phyloP scores from a whole-genome alignment of 2,888 invertebrate species.

The Itoplectis maculator region DNA sequence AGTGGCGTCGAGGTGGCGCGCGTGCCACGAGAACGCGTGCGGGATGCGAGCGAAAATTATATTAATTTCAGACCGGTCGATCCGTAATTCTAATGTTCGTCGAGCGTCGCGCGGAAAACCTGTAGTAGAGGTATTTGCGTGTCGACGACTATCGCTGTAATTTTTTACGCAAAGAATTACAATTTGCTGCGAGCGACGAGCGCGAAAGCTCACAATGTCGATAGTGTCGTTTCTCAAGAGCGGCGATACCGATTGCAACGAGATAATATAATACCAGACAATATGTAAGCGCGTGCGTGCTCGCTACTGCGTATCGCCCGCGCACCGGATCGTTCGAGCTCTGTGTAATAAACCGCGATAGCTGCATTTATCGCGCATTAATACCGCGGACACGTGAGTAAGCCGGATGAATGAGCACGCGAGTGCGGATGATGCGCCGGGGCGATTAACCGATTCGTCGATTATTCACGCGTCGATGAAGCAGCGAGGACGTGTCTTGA shows the following conservation, averaged over 20 bases:
- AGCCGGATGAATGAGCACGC: conserved; percentile 31
- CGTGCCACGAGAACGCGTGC: background rate
- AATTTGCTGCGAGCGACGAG: background rate
- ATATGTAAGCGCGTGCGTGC: background rate
- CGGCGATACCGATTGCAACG: background rate
- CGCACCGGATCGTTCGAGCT: conserved; percentile 16
- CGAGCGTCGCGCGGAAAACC: conserved; percentile 32
- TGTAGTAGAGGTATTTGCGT: conserved; percentile 25
- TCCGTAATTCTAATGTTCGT: conserved; percentile 40
- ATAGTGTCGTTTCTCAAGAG: conserved; percentile 19
- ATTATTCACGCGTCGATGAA: conserved; percentile 39
- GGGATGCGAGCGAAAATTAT: background rate
- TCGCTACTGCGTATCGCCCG: conserved; percentile 5
- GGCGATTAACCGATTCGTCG: conserved; percentile 44
- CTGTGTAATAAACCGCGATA: conserved; percentile 49
- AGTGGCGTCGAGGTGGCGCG: background rate
- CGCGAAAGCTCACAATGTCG: conserved; percentile 15
- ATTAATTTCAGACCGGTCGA: conserved; percentile 30
- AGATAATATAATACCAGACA: background rate
- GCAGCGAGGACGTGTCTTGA: conserved; percentile 21
- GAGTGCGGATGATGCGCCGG: conserved; percentile 48
- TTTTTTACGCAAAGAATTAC: conserved; percentile 4
- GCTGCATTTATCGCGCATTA: conserved; percentile 35
- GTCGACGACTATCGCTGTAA: conserved; percentile 6
- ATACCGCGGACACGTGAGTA: conserved; percentile 1